Evolutionary conservation across 2,888 invertebrate species (phyloP).

Genomic region (Miltochrista miniata): DNA sequence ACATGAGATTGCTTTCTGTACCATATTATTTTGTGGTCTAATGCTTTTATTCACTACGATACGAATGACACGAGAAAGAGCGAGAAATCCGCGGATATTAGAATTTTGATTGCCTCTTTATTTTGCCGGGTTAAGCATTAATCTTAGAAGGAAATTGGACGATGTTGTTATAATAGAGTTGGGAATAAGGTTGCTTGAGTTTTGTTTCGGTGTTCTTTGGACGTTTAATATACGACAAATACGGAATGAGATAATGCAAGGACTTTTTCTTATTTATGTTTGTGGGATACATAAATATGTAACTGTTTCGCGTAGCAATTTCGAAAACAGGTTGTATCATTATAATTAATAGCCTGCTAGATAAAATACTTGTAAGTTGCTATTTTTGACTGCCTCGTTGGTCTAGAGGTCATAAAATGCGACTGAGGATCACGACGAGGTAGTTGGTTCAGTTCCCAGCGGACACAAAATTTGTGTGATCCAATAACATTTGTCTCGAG

Average conservation of each 20-base stretch:
- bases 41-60: conserved; percentile 41
- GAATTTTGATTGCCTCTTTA: conserved; percentile 48
- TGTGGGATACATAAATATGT: background rate
- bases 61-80: conserved; percentile 35
- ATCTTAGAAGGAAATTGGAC: conserved; percentile 30
- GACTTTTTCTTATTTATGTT: background rate
- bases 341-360: too few species aligned
- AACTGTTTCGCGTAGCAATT: background rate
- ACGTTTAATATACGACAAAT: background rate
- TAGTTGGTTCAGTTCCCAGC: too few species aligned
- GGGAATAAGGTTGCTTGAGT: conserved; percentile 1
- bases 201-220: conserved; percentile 3
- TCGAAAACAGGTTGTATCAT: too few species aligned
- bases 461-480: too few species aligned
- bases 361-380: too few species aligned
- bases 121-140: conserved; percentile 34
- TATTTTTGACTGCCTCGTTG: too few species aligned
- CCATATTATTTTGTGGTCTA: too few species aligned
- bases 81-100: conserved; percentile 46
- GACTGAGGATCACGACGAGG: too few species aligned
- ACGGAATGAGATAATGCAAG: background rate
- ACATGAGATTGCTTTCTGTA: too few species aligned
- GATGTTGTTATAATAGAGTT: conserved; percentile 14
- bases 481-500: too few species aligned
- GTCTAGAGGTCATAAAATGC: too few species aligned